These are phyloP conservation scores for Atethmia centrago DNA, from an alignment of 2,888 invertebrate species.

Conservation along the genomic window DNA sequence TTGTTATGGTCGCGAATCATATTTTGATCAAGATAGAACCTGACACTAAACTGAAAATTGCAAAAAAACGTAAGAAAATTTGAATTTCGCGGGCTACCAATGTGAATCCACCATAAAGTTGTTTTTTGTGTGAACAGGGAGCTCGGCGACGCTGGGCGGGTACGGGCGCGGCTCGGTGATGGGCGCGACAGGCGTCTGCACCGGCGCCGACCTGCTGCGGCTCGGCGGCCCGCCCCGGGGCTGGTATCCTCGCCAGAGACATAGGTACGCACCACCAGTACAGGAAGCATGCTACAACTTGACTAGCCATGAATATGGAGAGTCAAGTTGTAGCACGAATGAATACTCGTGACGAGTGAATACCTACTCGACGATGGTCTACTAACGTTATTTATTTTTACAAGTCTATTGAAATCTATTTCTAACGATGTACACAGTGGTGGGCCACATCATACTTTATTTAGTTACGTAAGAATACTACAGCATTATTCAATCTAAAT, in stretches of 20 bases:
- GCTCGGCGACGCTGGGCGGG: slow-evolving; percentile 88
- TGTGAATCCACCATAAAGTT: no score
- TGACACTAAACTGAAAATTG: no score
- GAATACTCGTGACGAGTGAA: no score
- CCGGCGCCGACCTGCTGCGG: slow-evolving; percentile 95
- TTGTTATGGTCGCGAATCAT: no score
- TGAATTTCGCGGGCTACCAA: no score
- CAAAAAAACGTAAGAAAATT: no score
- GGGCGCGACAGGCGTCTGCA: slow-evolving; percentile 88
- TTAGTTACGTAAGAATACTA: slow-evolving; percentile 3
- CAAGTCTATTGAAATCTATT: not conserved
- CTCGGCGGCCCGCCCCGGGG: slow-evolving; percentile 96
- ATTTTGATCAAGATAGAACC: no score
- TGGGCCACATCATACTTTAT: not conserved
- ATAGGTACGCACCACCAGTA: slow-evolving; percentile 80
- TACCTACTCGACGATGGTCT: no score
- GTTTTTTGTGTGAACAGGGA: slow-evolving; percentile 74
- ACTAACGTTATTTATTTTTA: not conserved
- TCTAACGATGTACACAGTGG: not conserved
- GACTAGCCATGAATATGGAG: not conserved
- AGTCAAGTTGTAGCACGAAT: not conserved
- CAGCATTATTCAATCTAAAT: not conserved
- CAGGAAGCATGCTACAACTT: not conserved
- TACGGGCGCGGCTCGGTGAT: slow-evolving; percentile 89
- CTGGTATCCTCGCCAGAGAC: slow-evolving; percentile 95